Evolutionary conservation across 2,888 invertebrate species (phyloP), one percentile per base, ranked within the genome.

Genomic region (Hydraecia micacea): DNA sequence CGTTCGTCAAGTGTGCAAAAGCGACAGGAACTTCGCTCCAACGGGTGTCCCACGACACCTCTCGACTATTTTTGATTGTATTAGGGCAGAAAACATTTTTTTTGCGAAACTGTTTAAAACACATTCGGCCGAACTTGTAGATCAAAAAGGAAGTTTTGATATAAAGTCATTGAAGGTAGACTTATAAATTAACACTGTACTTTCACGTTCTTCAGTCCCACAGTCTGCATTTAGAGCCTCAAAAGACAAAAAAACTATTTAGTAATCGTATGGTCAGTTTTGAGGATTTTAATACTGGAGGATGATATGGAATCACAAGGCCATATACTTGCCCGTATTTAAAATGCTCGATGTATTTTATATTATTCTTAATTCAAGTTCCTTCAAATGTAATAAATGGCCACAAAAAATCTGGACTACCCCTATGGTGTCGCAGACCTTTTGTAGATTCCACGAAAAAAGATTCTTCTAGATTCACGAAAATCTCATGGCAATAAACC

Each of bases 391-490:
- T 18, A 28, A 81, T 36, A 65, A 81, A 73, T 55, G 15, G 52
- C 25, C 18, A 72, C 81, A 78, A 55, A n/a, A n/a, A n/a, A n/a
- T n/a, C n/a, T n/a, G n/a, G 28, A 46, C 46, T 52, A 42, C 42
- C 49, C 60, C 15, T n/a, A 32, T 63, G 52, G 2, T 32, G 21
- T 42, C 28, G 39, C 60, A 52, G 21, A 62, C 11, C 32, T 73
- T 55, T 78, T 73, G n/a, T 73, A 2, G 4, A 52, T 72, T 72
- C 62, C 7, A 0, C 15, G 36, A 39, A 9, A 75, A 81, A 82
- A 52, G 58, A 2, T 60, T 58, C 28, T 4, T 36, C n/a, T n/a
- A n/a, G 21, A 60, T 42, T 77, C 21, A 55, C 13, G 1, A 46
- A 77, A 62, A 25, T 15, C 7, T 32, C 42, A 55, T 46, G 84